A percentile compares a stretch with the other conserved stretches of the same genome.
phyloP scores from a whole-genome alignment of 1,140 invertebrate genomes.

The Drosophila navojoa region DNA sequence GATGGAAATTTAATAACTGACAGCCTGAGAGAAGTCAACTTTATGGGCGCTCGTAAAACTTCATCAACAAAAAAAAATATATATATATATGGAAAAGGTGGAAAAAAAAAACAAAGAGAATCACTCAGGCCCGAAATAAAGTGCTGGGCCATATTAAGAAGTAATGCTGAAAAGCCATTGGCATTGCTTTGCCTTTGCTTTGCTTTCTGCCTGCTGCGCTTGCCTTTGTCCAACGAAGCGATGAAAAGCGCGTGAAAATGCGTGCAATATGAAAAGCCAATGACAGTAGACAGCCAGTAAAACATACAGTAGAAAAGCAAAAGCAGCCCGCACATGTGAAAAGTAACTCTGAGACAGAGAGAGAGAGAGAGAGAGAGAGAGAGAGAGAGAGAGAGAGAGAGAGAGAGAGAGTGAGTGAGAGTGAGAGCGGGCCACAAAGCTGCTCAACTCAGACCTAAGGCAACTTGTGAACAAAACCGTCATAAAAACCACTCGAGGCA shows the following conservation, averaged over 20 bases:
- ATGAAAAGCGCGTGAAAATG: slow-evolving; percentile 76
- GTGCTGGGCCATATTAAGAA: slow-evolving; percentile 67
- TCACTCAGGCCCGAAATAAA: slow-evolving; percentile 66
- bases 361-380: not conserved
- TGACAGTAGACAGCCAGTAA: slow-evolving; percentile 21
- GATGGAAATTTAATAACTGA: slow-evolving; percentile 77
- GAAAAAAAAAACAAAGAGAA: slow-evolving; percentile 65
- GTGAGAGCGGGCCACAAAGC: not conserved
- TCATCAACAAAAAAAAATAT: slow-evolving; percentile 49
- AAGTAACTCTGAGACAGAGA: not conserved
- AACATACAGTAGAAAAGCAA: slow-evolving; percentile 35
- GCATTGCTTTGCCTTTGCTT: slow-evolving; percentile 19
- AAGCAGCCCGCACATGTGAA: slow-evolving; percentile 61
- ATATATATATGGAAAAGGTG: slow-evolving; percentile 13
- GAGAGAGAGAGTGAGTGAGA: not conserved
- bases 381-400: not conserved
- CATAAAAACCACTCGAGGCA: slow-evolving; percentile 51
- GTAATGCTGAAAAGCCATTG: slow-evolving; percentile 59
- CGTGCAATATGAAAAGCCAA: slow-evolving; percentile 59
- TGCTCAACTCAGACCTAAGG: slow-evolving; percentile 11
- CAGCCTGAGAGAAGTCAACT: slow-evolving; percentile 34
- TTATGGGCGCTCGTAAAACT: slow-evolving; percentile 64
- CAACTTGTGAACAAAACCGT: slow-evolving; percentile 47
- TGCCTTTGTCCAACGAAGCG: slow-evolving; percentile 54
- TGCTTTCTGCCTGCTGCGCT: not conserved